These are phyloP conservation scores for Spinibarbus caldwelli DNA, from an alignment of 2,797 vertebrate species.

Conservation along the genomic window DNA sequence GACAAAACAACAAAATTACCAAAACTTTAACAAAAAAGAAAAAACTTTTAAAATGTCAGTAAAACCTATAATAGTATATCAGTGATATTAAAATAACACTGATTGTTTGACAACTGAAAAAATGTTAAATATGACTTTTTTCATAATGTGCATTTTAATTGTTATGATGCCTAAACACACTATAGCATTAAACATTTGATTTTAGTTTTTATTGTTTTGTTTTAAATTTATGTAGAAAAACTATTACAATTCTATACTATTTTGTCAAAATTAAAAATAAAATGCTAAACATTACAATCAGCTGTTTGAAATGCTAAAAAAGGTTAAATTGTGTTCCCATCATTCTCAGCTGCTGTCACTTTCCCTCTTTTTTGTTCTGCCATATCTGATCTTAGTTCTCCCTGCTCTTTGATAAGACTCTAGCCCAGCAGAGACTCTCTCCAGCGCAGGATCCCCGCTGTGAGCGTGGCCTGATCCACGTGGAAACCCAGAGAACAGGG, in stretches of 20 bases:
- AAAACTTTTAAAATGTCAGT: not conserved
- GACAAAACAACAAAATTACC: not conserved
- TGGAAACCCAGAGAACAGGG: conserved; percentile 5
- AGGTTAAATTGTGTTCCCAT: not conserved
- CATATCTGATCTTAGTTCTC: conserved; percentile 14
- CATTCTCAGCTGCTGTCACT: not conserved
- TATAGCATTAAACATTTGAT: not conserved
- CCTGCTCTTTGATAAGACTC: conserved; percentile 36
- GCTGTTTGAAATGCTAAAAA: not conserved
- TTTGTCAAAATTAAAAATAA: not conserved
- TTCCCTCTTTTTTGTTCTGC: conserved; percentile 6
- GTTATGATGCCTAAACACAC: not conserved
- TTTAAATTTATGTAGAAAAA: not conserved
- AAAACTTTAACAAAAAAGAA: not conserved
- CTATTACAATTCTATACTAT: not conserved
- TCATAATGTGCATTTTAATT: not conserved
- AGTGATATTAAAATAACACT: not conserved
- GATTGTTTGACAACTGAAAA: not conserved
- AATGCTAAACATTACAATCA: not conserved
- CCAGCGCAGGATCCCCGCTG: not conserved
- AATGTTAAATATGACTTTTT: not conserved
- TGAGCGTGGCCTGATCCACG: not conserved
- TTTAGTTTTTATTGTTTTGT: not conserved
- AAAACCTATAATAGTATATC: not conserved
- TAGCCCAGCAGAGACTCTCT: not conserved